Evolutionary conservation across 2,797 vertebrate genomes (phyloP), one percentile per base, ranked within the genome.

Genomic region (Austrolebias charrua): DNA sequence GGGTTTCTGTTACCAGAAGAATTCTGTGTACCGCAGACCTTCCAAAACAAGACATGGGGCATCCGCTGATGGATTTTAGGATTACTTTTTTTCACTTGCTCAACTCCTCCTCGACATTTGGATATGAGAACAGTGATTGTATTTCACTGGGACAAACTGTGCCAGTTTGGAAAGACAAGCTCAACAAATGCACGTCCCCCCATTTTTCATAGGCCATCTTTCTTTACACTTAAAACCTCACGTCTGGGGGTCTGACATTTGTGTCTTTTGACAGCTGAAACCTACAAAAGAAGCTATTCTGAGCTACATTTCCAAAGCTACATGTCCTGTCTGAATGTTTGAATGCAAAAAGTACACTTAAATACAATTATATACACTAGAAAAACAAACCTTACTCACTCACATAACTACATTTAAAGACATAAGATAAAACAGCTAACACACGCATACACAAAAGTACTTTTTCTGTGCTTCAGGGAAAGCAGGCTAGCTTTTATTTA

Each of bases 1-100:
- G 85, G 88, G 88, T 92, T 93, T 92, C 80, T 91, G 91, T 94
- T 93, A 93, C 91, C 88, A 79, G 63, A 92, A 89, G 91, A 91
- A 91, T 92, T 89, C 80, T 61, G 79, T 87, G 90, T 80, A 76
- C 85, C 71, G 48, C 84, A 80, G 79, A 87, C 81, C 79, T 78
- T 90, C 86, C 88, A 85, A 89, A 92, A 91, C 80, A 84, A 89
- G 88, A 90, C 85, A 72, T 82, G 88, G 78, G 80, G 83, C 75
- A 81, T 86, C 86, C 86, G 85, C 79, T 11, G 62, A 66, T 84
- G 83, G 88, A 87, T 89, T 90, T 87, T 64, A 73, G 84, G 88
- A 79, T 89, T 88, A 84, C 24, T 76, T 83, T 84, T 78, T 89
- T 83, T 85, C 74, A 45, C 78, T 73, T 6, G 10, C 71, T 66